phyloP scores from a whole-genome alignment of 2,888 invertebrate genomes.

The Eubasilissa splendida region DNA sequence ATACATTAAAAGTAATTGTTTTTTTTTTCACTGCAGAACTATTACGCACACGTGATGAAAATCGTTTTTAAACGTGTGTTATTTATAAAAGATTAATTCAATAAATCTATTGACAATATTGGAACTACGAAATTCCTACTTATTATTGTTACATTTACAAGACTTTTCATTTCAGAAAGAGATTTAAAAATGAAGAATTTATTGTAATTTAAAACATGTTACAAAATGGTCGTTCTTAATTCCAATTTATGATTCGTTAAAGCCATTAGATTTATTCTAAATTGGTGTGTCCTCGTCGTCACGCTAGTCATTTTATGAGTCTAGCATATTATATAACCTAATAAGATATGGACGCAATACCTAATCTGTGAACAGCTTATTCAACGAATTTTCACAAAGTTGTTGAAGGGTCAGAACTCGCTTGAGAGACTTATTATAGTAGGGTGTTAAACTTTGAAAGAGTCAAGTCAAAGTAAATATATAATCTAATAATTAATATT shows the following conservation, averaged over 20 bases:
- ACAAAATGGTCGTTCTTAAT: slow-evolving; percentile 35
- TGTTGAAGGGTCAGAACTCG: slow-evolving; percentile 27
- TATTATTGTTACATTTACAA: background rate
- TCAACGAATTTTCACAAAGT: slow-evolving; percentile 9
- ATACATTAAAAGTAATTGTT: too few relatives aligned
- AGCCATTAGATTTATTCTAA: slow-evolving; percentile 33
- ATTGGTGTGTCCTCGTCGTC: slow-evolving; percentile 35
- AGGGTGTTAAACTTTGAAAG: background rate
- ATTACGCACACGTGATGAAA: too few relatives aligned
- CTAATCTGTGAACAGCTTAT: slow-evolving; percentile 4
- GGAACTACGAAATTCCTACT: background rate
- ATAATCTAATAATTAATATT: too few relatives aligned
- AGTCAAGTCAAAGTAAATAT: too few relatives aligned
- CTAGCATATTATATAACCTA: slow-evolving; percentile 11
- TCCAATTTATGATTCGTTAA: slow-evolving; percentile 34
- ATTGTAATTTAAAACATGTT: slow-evolving; percentile 3
- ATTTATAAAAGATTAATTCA: too few relatives aligned
- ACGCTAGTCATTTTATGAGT: background rate
- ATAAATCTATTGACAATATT: too few relatives aligned
- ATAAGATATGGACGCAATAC: slow-evolving; percentile 29
- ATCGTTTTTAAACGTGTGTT: too few relatives aligned
- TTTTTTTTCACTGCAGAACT: too few relatives aligned
- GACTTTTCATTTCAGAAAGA: background rate
- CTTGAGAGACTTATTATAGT: background rate
- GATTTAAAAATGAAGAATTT: slow-evolving; percentile 3